Percentiles rank a stretch among this genome's conserved stretches.
Conservation (phyloP, 2,888 invertebrate species). For the Troglohyphantes excavatus region DNA sequence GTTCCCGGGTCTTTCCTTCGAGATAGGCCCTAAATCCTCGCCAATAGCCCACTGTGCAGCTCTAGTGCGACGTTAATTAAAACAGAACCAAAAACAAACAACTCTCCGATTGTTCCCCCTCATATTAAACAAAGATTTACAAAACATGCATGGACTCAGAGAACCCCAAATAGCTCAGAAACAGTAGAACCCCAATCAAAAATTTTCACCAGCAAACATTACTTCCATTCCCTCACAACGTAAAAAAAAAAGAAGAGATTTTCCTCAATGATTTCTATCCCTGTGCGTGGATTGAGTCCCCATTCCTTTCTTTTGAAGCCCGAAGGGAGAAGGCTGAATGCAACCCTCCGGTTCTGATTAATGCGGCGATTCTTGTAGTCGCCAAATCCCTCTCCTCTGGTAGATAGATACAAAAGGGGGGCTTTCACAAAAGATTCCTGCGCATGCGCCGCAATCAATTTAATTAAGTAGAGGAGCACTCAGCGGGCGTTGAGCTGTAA, state of each 20-base stretch:
- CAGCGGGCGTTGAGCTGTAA: slow-evolving; percentile 76
- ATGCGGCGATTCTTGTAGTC: slow-evolving; percentile 50
- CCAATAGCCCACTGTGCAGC: no score
- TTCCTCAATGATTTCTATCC: not conserved
- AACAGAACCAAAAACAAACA: no score
- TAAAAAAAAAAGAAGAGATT: not conserved
- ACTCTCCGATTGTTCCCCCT: no score
- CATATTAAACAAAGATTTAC: no score
- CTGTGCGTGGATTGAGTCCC: not conserved
- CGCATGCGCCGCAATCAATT: slow-evolving; percentile 73
- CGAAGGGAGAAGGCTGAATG: not conserved
- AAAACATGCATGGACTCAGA: no score
- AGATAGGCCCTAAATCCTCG: no score
- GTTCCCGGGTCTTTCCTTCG: no score
- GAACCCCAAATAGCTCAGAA: no score
- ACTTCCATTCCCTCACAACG: not conserved
- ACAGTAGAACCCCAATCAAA: no score
- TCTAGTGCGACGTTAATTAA: no score
- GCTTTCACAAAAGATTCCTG: slow-evolving; percentile 57
- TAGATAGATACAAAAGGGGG: slow-evolving; percentile 15
- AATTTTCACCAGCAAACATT: no score
- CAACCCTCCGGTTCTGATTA: slow-evolving; percentile 39
- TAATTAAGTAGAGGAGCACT: slow-evolving; percentile 76
- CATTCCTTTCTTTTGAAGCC: not conserved
- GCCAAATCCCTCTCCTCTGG: slow-evolving; percentile 23